These are phyloP conservation scores for Oxystoma pomonae DNA, from an alignment of 2,888 invertebrate species.

Conservation along the genomic window DNA sequence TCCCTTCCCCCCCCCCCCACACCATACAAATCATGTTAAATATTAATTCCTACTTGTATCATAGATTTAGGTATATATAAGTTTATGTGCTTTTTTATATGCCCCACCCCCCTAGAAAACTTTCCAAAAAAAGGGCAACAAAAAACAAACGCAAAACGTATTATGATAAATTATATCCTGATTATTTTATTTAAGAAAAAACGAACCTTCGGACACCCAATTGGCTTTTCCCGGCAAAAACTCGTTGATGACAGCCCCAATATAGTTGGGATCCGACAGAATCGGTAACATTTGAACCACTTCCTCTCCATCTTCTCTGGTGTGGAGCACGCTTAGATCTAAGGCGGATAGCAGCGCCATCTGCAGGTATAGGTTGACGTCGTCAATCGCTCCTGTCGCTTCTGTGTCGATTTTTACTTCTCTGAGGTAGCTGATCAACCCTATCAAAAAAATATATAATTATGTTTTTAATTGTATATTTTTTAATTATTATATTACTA, in stretches of 20 bases:
- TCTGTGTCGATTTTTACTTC: slow-evolving; percentile 48
- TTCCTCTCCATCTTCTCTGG: slow-evolving; percentile 72
- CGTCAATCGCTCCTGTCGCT: slow-evolving; percentile 69
- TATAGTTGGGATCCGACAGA: slow-evolving; percentile 57
- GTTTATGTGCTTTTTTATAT: no score
- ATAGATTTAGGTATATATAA: no score
- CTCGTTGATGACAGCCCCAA: slow-evolving; percentile 53
- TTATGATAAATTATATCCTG: no score
- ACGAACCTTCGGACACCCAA: slow-evolving; percentile 52
- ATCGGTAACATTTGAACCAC: slow-evolving; percentile 64
- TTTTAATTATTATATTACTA: no score
- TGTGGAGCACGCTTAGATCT: slow-evolving; percentile 74
- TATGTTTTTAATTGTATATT: no score
- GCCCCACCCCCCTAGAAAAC: no score
- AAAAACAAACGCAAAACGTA: no score
- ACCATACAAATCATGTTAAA: no score
- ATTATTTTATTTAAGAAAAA: background rate
- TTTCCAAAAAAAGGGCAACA: no score
- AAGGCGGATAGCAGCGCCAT: slow-evolving; percentile 82
- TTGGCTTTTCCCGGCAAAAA: slow-evolving; percentile 47
- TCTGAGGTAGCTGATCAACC: slow-evolving; percentile 52
- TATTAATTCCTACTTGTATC: no score
- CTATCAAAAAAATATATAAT: slow-evolving; percentile 43
- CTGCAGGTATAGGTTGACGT: slow-evolving; percentile 71
- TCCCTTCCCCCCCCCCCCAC: no score